Evolutionary conservation across 2,113 vertebrate species (phyloP), one percentile per base, ranked within the genome.

Genomic region (Ranitomeya imitator): DNA sequence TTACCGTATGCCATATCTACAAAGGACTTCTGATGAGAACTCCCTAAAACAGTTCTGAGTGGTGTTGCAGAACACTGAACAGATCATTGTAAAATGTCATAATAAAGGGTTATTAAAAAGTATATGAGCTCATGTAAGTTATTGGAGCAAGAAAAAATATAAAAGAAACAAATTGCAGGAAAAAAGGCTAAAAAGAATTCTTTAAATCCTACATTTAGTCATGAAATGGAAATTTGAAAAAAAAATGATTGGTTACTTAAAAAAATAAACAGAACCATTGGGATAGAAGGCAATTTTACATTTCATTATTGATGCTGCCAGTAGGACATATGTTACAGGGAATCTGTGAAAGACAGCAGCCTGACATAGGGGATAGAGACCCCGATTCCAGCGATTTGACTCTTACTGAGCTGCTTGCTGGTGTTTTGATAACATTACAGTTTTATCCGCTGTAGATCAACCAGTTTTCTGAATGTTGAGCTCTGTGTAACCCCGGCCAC

Each of bases 31-130:
- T 31, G 21, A n/a, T 76, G 57, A 65, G 79, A 77, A 86, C 45
- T 79, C 85, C 63, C 76, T 55, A 19, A 51, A 86, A 79, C 45
- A 7, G 51, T 26, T 67, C 51, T 86, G 76, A 55, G 63, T 57
- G 65, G 63, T 21, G 85, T 51, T 60, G 73, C 69, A 76, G 84
- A 85, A 54, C n/a, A 86, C 19, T 79, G 74, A 65, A 23, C 60
- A 55, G 59, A 67, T 67, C 78, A 85, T 23, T 37, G 11, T 3
- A 31, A 19, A 51, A n/a, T 60, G 37, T 59, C 15, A 55, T 3
- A 37, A 60, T 85, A 23, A 85, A 71, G 16, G 16, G 23, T 74
- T 71, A 65, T 45, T 55, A 73, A 73, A 16, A 59, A 31, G 19
- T 67, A 51, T 61, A 26, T 54, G 31, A 67, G 54, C 45, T 63